A percentile compares a stretch with the other conserved stretches of the same genome.
phyloP scores from a whole-genome alignment of 1,140 invertebrate genomes.

The Pseudomyrmex flavicornis region DNA sequence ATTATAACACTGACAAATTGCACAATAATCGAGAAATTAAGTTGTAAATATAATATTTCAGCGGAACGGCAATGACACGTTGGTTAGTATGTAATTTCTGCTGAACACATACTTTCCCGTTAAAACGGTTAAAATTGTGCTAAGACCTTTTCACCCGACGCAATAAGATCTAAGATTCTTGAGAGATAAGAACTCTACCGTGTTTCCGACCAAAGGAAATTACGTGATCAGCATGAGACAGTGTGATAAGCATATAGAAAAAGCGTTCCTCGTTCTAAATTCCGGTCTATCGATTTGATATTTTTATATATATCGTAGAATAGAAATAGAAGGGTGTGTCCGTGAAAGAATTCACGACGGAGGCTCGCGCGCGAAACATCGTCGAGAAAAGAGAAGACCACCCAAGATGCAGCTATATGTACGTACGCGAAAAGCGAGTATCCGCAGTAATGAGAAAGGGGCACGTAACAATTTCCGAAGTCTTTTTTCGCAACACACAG shows the following conservation, averaged over 20 bases:
- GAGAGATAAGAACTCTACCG: slow-evolving; percentile 9
- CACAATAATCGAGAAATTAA: not conserved
- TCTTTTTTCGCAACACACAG: not conserved
- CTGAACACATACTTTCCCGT: slow-evolving; percentile 11
- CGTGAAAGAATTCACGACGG: not conserved
- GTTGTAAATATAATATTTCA: not conserved
- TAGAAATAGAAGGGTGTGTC: not conserved
- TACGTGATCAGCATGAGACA: not conserved
- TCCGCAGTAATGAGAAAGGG: not conserved
- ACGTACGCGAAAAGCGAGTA: not conserved
- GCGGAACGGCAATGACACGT: not conserved
- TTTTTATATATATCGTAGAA: not conserved
- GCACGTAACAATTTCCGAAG: not conserved
- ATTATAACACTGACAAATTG: not conserved
- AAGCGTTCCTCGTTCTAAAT: not conserved
- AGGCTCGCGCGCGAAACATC: not conserved
- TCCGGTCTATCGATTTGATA: not conserved
- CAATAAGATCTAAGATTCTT: slow-evolving; percentile 33
- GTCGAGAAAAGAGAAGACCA: not conserved
- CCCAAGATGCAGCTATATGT: not conserved
- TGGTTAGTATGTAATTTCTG: not conserved
- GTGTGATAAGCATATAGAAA: slow-evolving; percentile 8
- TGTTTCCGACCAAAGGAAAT: slow-evolving; percentile 7
- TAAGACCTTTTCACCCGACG: slow-evolving; percentile 9
- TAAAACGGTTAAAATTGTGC: slow-evolving; percentile 45